Conservation (phyloP, 2,888 invertebrate genomes). For the Platypus cylindrus region DNA sequence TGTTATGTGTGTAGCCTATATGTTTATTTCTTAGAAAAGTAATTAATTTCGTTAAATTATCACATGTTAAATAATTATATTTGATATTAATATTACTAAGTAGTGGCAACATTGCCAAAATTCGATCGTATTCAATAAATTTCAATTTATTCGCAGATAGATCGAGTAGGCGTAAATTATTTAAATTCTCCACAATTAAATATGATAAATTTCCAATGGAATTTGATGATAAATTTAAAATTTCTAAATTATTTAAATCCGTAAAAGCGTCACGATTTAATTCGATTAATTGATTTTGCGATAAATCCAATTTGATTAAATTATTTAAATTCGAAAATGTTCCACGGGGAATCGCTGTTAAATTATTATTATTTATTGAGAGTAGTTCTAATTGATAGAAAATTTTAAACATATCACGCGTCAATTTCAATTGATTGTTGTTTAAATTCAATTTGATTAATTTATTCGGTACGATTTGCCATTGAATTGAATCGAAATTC, state of each 20-base stretch:
- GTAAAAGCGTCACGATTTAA: conserved; percentile 19
- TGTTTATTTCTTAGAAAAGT: conserved; percentile 24
- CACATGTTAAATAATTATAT: conserved; percentile 28
- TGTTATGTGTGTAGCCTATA: conserved; percentile 26
- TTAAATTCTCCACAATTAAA: conserved; percentile 21
- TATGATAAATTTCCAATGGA: conserved; percentile 23
- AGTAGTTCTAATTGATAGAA: conserved; percentile 18
- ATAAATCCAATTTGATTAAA: conserved; percentile 26
- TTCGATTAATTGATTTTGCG: conserved; percentile 21
- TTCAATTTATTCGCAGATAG: conserved; percentile 27
- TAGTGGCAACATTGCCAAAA: conserved; percentile 25
- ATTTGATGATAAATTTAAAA: conserved; percentile 29
- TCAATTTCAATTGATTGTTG: conserved; percentile 20
- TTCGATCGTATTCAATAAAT: conserved; percentile 26
- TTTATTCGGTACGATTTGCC: conserved; percentile 14
- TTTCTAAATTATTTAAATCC: conserved; percentile 21
- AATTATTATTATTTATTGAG: conserved; percentile 22
- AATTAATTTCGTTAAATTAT: conserved; percentile 26
- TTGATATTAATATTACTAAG: conserved; percentile 27
- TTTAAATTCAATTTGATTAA: conserved; percentile 21
- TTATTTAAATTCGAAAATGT: conserved; percentile 21
- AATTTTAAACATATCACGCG: conserved; percentile 18
- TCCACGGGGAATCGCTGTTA: conserved; percentile 18
- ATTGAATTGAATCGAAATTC: conserved; percentile 11
- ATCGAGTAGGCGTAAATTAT: conserved; percentile 25